These are phyloP conservation scores for Caenorhabditis sp. DNA, from an alignment of 2,888 invertebrate genomes.

Conservation along the genomic window DNA sequence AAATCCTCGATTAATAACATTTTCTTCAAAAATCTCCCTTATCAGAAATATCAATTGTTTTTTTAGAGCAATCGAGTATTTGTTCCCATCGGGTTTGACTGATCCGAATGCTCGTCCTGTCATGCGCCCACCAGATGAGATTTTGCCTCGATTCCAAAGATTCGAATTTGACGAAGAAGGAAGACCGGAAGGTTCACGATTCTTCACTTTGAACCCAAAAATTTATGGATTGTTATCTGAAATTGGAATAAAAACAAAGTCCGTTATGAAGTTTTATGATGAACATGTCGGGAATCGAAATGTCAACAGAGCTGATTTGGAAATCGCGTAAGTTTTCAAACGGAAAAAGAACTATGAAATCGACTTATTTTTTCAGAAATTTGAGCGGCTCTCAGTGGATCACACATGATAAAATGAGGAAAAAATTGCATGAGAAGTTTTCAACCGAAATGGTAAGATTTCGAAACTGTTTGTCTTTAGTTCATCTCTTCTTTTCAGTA, in stretches of 20 bases:
- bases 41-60: too few relatives aligned
- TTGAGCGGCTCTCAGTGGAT: constrained; percentile 73
- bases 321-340: constrained; percentile 34
- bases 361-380: constrained; percentile 28
- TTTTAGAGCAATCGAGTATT: constrained; percentile 85
- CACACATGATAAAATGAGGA: constrained; percentile 56
- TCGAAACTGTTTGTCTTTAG: constrained; percentile 5
- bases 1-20: too few relatives aligned
- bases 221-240: constrained; percentile 82
- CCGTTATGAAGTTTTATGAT: constrained; percentile 53
- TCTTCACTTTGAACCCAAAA: constrained; percentile 88
- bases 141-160: constrained; percentile 70
- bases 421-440: constrained; percentile 61
- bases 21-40: too few relatives aligned
- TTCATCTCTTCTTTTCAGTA: constrained; percentile 50
- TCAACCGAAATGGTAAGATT: constrained; percentile 61
- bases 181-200: constrained; percentile 87
- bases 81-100: constrained; percentile 93
- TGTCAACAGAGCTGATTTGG: constrained; percentile 25
- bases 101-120: constrained; percentile 85
- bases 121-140: constrained; percentile 86
- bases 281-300: constrained; percentile 40
- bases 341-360: background rate
- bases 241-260: constrained; percentile 57
- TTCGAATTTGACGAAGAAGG: constrained; percentile 78